Evolutionary conservation across 2,797 vertebrate species (phyloP), one percentile per base, ranked within the genome.

Genomic region (Xerus rutilus): DNA sequence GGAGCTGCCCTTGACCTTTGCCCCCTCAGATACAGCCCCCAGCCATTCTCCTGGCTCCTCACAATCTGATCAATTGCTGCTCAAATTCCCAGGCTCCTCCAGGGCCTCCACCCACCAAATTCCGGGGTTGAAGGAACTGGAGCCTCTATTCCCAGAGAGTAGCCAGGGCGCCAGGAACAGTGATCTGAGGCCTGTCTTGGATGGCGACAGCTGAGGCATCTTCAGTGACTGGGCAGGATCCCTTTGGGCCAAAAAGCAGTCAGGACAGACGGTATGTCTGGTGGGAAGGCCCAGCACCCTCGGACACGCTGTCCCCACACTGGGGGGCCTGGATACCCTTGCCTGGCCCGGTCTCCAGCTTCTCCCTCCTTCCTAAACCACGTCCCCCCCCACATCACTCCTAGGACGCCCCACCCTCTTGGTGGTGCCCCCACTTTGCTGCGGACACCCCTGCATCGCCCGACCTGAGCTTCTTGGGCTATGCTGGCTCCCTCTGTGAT

Each of bases 271-370:
- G 21, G 21, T 14, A 23, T 47, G 83, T 47, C 88, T 54, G 25
- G 43, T 7, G 21, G 10, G 35, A 7, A 62, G 77, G 15, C 57
- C 17, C 43, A 59, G 57, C 43, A 62, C 72, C 73, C 57, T 18
- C 49, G 6, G 12, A 11, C 2, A 54, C 5, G 54, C 32, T 30
- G 28, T 52, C 43, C 10, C 28, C 62, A 2, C 3, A 2, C 47
- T 11, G 20, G 1, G 11, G 35, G 39, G 17, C 65, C 0, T 5
- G 21, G 23, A 52, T 25, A 15, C 13, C 43, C 30, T 25, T 4
- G 35, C 32, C 70, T 1, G 5, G 2, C 28, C 67, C 39, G 52
- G 28, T 23, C 45, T 47, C 32, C 1, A 1, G 0, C 20, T 5
- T 20, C 59, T 30, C 20, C 25, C 28, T 52, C 70, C 17, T 67